A percentile compares a stretch with the other conserved stretches of the same genome.
Evolutionary conservation across 2,113 vertebrate species (phyloP).

Genomic region (Tragulus kanchil): DNA sequence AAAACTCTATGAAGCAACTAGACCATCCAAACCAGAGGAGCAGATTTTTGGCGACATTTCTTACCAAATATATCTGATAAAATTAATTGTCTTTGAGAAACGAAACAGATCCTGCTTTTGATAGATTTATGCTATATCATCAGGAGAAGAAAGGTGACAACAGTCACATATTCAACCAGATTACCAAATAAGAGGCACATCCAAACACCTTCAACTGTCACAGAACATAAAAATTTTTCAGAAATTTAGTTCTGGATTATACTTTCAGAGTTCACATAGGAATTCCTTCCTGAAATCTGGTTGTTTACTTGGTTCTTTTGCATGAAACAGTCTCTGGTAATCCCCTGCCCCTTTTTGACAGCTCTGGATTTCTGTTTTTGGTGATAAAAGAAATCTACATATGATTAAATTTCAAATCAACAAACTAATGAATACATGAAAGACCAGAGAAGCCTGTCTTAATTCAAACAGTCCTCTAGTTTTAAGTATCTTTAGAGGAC

Average conservation of each 20-base stretch:
- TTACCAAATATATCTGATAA: conserved; percentile 42
- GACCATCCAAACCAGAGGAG: not conserved
- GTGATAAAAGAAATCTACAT: conserved; percentile 41
- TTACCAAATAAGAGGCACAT: conserved; percentile 34
- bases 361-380: conserved; percentile 50
- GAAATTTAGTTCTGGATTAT: conserved; percentile 40
- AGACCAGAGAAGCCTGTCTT: conserved; percentile 19
- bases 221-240: conserved; percentile 14
- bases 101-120: not conserved
- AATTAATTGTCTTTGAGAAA: conserved; percentile 13
- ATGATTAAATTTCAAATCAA: conserved; percentile 58
- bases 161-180: conserved; percentile 45
- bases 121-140: conserved; percentile 1
- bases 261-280: not conserved
- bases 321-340: conserved; percentile 21
- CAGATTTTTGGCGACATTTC: not conserved
- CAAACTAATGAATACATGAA: conserved; percentile 21
- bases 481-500: conserved; percentile 43
- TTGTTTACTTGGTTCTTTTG: not conserved
- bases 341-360: not conserved
- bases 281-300: conserved; percentile 45
- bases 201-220: conserved; percentile 40
- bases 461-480: conserved; percentile 32
- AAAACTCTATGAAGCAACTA: conserved; percentile 32
- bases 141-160: not conserved